Base-by-base conservation (phyloP, 1,140 invertebrate species). In the Conus ventricosus region DNA sequence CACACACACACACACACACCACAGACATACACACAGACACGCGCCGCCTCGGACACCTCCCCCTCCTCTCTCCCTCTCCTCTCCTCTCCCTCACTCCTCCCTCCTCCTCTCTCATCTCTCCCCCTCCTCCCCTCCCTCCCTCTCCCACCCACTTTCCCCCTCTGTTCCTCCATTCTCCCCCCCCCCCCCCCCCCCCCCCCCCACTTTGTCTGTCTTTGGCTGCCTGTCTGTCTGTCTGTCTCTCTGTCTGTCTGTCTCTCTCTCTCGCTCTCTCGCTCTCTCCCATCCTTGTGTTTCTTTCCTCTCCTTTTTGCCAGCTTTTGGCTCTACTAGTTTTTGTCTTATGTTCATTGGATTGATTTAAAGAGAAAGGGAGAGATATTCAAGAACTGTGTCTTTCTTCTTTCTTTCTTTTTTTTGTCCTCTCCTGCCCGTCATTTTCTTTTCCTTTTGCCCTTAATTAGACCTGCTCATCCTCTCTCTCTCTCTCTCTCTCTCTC, bases 31-130 rank as follows among this genome's bases (percentile, higher is more conserved):
- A 39, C 39, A 39, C 39, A 39, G 0, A 39, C 39, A 39, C n/a
- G n/a, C n/a, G n/a, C n/a, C n/a, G n/a, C n/a, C n/a, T n/a, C n/a
- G n/a, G n/a, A n/a, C n/a, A n/a, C n/a, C n/a, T n/a, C n/a, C n/a
- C n/a, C n/a, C n/a, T n/a, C n/a, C n/a, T 57, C 55, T 57, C 55
- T 57, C 55, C 13, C 55, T 27, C 80, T 82, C n/a, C 27, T 25
- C 15, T n/a, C 27, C 80, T 82, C 53, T 84, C 39, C 55, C 51
- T 84, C 82, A 25, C 8, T 86, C 63, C 82, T 84, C 39, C 25
- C 82, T 84, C 27, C 25, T n/a, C 39, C 7, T 39, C 75, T 78
- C 25, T 78, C 75, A 39, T 78, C 76, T 78, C 8, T 78, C 76
- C 39, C 76, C 39, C 25, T 78, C 76, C 39, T 25, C 39, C 76